Conservation (phyloP, 1,140 invertebrate species). For the Homalodisca vitripennis region DNA sequence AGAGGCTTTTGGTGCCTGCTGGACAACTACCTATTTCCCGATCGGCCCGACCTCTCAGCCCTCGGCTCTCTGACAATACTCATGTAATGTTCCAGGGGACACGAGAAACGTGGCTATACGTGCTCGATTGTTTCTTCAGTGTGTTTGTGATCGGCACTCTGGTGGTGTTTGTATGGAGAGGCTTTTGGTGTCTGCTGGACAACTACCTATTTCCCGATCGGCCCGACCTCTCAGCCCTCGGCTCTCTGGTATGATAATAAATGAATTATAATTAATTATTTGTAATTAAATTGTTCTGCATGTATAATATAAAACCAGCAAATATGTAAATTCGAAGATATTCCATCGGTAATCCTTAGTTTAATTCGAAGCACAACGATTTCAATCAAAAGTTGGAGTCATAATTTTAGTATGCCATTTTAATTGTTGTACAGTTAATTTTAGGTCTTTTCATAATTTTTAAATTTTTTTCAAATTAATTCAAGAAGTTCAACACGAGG, state of each 20-base stretch:
- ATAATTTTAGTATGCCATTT: too few species aligned
- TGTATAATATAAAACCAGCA: too few species aligned
- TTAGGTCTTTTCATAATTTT: too few species aligned
- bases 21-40: slow-evolving; percentile 74
- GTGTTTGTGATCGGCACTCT: slow-evolving; percentile 78
- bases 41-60: slow-evolving; percentile 59
- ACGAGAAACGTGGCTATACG: slow-evolving; percentile 68
- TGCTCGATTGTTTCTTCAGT: slow-evolving; percentile 82
- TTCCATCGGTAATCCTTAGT: too few species aligned
- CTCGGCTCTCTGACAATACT: slow-evolving; percentile 75
- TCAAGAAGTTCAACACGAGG: too few species aligned
- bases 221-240: slow-evolving; percentile 62
- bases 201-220: slow-evolving; percentile 71
- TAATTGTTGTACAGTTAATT: too few species aligned
- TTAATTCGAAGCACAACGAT: too few species aligned
- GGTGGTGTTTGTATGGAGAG: slow-evolving; percentile 85
- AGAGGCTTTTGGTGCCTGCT: slow-evolving; percentile 78
- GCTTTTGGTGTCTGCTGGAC: slow-evolving; percentile 78
- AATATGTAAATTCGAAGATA: too few species aligned
- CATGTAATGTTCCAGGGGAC: slow-evolving; percentile 65
- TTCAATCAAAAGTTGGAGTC: too few species aligned
- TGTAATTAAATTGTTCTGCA: too few species aligned
- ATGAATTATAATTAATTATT: not conserved
- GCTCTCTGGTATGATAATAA: slow-evolving; percentile 69
- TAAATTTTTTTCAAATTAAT: too few species aligned